Conservation (phyloP, 1,140 invertebrate species). For the Zaprionus vittiger region DNA sequence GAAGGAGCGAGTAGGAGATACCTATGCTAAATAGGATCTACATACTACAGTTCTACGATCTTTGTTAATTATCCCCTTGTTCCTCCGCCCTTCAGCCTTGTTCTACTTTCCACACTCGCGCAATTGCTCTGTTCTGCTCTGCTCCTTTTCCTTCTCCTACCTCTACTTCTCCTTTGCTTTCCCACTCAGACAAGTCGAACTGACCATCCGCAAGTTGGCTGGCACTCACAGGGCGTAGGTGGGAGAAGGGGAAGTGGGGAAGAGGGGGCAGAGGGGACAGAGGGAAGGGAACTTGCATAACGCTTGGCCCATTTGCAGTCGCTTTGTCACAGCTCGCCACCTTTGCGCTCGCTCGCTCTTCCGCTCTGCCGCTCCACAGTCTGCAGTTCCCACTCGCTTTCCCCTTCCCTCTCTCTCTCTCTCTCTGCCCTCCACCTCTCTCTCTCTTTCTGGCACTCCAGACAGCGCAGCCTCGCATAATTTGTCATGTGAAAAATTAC, state of each 20-base stretch:
- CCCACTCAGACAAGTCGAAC: constrained; percentile 11
- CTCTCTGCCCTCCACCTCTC: background rate
- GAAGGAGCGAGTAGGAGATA: background rate
- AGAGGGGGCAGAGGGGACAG: background rate
- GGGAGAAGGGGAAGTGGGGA: background rate
- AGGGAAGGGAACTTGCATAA: constrained; percentile 33
- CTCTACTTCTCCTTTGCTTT: background rate
- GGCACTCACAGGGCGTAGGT: background rate
- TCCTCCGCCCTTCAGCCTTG: background rate
- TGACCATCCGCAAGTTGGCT: constrained; percentile 27
- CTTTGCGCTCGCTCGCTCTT: constrained; percentile 22
- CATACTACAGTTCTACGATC: background rate
- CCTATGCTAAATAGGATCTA: background rate
- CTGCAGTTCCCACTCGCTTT: background rate
- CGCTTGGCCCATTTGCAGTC: constrained; percentile 41
- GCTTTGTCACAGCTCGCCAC: constrained; percentile 62
- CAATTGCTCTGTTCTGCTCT: background rate
- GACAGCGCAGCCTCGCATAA: constrained; percentile 69
- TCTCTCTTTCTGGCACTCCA: constrained; percentile 20
- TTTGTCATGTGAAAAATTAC: constrained; percentile 84
- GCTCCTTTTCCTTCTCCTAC: background rate
- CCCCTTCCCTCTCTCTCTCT: background rate
- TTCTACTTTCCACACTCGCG: background rate
- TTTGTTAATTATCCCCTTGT: background rate
- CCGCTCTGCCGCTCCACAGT: constrained; percentile 5